Evolutionary conservation across 2,888 invertebrate genomes (phyloP).

Genomic region (Xylota segnis): DNA sequence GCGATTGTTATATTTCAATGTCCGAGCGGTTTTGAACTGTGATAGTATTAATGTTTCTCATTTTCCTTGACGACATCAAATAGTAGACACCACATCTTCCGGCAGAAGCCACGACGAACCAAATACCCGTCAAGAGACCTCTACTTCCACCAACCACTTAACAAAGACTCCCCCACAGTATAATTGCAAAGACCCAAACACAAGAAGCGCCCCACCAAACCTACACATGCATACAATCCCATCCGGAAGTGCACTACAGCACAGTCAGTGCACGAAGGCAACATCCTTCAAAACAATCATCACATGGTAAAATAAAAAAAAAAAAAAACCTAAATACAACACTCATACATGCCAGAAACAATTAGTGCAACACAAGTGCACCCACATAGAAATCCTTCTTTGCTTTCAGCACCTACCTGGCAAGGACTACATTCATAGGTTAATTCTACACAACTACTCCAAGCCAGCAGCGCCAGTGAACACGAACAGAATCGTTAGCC

Average conservation of each 20-base stretch:
- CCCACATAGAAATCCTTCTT: conserved; percentile 27
- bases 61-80: too few species aligned
- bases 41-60: not conserved
- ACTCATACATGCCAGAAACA: conserved; percentile 58
- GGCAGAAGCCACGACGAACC: not conserved
- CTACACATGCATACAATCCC: not conserved
- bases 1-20: not conserved
- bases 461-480: conserved; percentile 40
- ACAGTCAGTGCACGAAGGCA: conserved; percentile 22
- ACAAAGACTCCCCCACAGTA: not conserved
- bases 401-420: conserved; percentile 18
- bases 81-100: not conserved
- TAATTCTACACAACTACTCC: conserved; percentile 60
- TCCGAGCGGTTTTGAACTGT: not conserved
- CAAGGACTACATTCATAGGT: conserved; percentile 55
- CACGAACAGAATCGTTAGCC: conserved; percentile 21
- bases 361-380: conserved; percentile 62
- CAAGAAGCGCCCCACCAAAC: not conserved
- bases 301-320: conserved; percentile 25
- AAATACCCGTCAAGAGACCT: not conserved
- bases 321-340: conserved; percentile 28
- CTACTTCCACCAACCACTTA: not conserved
- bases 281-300: conserved; percentile 58
- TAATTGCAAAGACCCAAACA: conserved; percentile 20
- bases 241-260: conserved; percentile 40